Base-by-base conservation (phyloP, 2,888 invertebrate genomes). In the Tupiocoris notatus region DNA sequence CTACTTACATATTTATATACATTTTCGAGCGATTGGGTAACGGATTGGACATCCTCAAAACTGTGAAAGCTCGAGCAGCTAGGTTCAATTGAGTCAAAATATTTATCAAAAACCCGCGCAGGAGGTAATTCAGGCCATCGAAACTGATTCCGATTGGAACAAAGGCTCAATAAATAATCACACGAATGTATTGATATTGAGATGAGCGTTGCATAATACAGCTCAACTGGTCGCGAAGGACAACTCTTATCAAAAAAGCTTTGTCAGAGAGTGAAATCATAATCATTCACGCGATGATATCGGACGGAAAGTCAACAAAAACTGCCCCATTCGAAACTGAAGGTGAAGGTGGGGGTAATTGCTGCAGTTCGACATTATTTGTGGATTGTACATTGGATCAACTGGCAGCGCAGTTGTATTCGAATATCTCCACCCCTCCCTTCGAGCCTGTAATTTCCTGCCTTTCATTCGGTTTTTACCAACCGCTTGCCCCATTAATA, bases 401-500 rank as follows among this genome's bases (percentile, higher is more conserved):
- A 39, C 39, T 39, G 39, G 6, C 39, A 39, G 6, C 12, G 6
- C 39, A 12, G 39, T n/a, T n/a, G n/a, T 39, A 39, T 39, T 12
- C 39, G 39, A 39, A 12, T 39, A 39, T 39, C 39, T 3, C 39
- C 39, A 7, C 39, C 12, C 39, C 6, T 39, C 12, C 12, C 39
- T 12, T 12, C 39, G 12, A 39, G 39, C 39, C 39, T 3, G 39
- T 39, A 39, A 39, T 39, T 39, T 39, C 12, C 39, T 39, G n/a
- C n/a, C 39, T 39, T 39, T 39, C 39, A 12, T 12, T 39, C 39
- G 39, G 39, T 39, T 39, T 39, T 39, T 39, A 39, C 39, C 39
- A 3, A 3, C 39, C 39, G 39, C 39, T 39, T 12, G 12, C 12
- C 39, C 67, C 57, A 22, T 67, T 67, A 67, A 67, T 67, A 67